These are phyloP conservation scores for Cheilinus undulatus DNA, from an alignment of 2,113 vertebrate genomes.

Conservation along the genomic window DNA sequence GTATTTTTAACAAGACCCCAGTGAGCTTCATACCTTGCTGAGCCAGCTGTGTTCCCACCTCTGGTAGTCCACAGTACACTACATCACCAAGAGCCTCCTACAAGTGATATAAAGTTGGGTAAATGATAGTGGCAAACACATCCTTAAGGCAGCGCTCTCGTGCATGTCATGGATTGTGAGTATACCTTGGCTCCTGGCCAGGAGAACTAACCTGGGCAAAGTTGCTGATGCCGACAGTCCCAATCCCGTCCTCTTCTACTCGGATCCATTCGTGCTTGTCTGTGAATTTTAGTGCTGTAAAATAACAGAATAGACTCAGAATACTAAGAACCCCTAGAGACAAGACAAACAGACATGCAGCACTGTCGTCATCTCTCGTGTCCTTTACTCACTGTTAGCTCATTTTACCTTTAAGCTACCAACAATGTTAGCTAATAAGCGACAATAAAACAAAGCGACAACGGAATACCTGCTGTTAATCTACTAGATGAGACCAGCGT, in stretches of 20 bases:
- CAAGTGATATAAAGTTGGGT: not conserved
- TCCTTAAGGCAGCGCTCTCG: not conserved
- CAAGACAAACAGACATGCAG: not conserved
- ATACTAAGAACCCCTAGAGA: no score
- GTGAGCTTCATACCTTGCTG: conserved; percentile 87
- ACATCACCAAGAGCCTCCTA: conserved; percentile 97
- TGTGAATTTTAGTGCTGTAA: conserved; percentile 94
- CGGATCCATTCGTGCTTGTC: conserved; percentile 98
- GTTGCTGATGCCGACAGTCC: conserved; percentile 96
- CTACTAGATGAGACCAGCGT: conserved; percentile 67
- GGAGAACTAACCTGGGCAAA: conserved; percentile 91
- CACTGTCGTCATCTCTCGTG: conserved; percentile 1
- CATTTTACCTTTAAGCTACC: conserved; percentile 2
- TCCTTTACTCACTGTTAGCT: conserved; percentile 28
- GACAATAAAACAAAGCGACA: not conserved
- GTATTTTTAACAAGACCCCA: not conserved
- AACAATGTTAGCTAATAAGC: conserved; percentile 28
- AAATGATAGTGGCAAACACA: not conserved
- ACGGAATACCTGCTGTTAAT: conserved; percentile 74
- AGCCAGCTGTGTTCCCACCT: conserved; percentile 92
- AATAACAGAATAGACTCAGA: conserved; percentile 69
- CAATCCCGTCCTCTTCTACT: conserved; percentile 90
- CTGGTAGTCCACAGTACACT: conserved; percentile 97
- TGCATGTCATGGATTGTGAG: no score
- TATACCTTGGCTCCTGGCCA: no score